These are phyloP conservation scores for Vannuccia rotundouncinata DNA, from an alignment of 2,888 invertebrate genomes.

Conservation along the genomic window DNA sequence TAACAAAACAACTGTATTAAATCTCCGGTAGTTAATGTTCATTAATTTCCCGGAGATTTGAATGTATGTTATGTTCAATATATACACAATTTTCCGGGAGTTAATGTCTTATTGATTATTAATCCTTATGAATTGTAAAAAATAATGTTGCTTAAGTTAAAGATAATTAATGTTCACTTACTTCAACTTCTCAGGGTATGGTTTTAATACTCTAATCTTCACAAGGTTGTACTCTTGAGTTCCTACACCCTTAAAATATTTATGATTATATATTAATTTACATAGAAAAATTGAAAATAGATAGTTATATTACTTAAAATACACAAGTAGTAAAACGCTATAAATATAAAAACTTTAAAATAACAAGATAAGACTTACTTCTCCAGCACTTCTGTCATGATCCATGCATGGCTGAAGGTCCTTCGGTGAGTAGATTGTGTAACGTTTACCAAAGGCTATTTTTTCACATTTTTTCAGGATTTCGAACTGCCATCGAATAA, in stretches of 20 bases:
- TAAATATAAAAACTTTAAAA: slow-evolving; percentile 8
- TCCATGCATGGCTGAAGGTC: slow-evolving; percentile 99
- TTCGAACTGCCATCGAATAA: slow-evolving; percentile 90
- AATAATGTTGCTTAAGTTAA: not conserved
- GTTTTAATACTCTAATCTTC: slow-evolving; percentile 76
- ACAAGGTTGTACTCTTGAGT: slow-evolving; percentile 95
- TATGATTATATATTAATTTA: slow-evolving; percentile 42
- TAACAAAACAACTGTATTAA: no score
- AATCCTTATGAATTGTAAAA: no score
- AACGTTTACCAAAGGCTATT: slow-evolving; percentile 89
- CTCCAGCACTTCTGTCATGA: slow-evolving; percentile 88
- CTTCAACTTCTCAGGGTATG: slow-evolving; percentile 49
- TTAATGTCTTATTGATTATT: no score
- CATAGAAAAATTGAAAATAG: slow-evolving; percentile 24
- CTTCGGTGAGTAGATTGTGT: slow-evolving; percentile 88
- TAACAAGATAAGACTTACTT: slow-evolving; percentile 54
- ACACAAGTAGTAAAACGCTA: not conserved
- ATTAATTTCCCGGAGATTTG: no score
- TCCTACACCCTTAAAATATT: slow-evolving; percentile 68
- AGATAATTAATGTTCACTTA: not conserved
- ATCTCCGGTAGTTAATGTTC: no score
- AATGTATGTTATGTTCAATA: no score
- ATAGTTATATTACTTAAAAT: not conserved
- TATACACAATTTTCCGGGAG: no score
- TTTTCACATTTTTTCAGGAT: slow-evolving; percentile 77